Evolutionary conservation across 2,888 invertebrate genomes (phyloP).

Genomic region (Aleiodes leptofemur): DNA sequence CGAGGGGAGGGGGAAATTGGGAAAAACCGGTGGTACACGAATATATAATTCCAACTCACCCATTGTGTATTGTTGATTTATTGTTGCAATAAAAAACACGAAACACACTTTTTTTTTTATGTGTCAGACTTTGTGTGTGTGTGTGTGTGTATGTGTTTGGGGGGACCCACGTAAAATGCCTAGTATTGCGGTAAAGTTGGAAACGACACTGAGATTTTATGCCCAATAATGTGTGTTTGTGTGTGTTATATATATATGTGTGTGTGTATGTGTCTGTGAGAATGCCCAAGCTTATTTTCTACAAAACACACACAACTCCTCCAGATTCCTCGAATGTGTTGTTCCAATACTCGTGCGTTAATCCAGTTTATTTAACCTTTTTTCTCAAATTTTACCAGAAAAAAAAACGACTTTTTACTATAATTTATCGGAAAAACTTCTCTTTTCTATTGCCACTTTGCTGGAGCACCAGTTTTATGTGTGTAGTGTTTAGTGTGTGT

Average conservation of each 20-base stretch:
- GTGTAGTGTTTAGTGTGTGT: too few species aligned
- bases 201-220: slow-evolving; percentile 8
- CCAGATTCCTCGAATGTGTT: not conserved
- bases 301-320: not conserved
- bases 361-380: slow-evolving; percentile 3
- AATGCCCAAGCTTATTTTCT: too few species aligned
- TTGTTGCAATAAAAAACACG: not conserved
- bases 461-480: too few species aligned
- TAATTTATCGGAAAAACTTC: too few species aligned
- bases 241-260: too few species aligned
- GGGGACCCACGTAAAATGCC: not conserved
- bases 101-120: not conserved
- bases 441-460: too few species aligned
- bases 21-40: slow-evolving; percentile 1
- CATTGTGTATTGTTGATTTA: slow-evolving; percentile 34
- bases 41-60: slow-evolving; percentile 30
- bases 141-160: too few species aligned
- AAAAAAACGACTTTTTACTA: too few species aligned
- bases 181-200: not conserved
- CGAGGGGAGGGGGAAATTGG: not conserved
- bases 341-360: too few species aligned
- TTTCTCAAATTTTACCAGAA: too few species aligned
- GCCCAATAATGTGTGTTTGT: too few species aligned
- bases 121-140: not conserved
- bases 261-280: not conserved